These are phyloP conservation scores for Cerastis leucographa DNA, from an alignment of 2,888 invertebrate genomes.

Conservation along the genomic window DNA sequence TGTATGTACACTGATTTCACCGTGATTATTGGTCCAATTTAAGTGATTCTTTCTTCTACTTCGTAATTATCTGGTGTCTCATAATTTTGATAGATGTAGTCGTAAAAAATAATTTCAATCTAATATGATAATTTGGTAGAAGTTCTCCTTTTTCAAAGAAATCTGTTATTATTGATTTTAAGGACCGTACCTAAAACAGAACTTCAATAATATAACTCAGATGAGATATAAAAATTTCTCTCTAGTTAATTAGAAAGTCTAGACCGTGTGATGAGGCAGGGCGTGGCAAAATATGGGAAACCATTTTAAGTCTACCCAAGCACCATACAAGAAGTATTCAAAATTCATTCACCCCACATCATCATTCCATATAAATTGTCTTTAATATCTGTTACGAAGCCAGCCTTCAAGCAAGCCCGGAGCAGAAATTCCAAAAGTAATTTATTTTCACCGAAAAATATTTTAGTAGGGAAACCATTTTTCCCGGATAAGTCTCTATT, in stretches of 20 bases:
- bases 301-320: conserved; percentile 8
- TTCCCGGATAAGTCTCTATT: conserved; percentile 32
- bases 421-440: conserved; percentile 42
- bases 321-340: conserved; percentile 5
- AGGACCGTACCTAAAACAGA: not conserved
- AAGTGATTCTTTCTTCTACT: not conserved
- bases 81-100: not conserved
- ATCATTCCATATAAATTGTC: conserved; percentile 36
- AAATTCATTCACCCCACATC: conserved; percentile 36
- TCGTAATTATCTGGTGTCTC: not conserved
- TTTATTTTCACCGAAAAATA: conserved; percentile 47
- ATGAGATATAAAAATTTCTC: not conserved
- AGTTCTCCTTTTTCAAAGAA: not conserved
- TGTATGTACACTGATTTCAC: too few relatives aligned
- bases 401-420: conserved; percentile 10
- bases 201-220: not conserved
- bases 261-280: not conserved
- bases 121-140: too few relatives aligned
- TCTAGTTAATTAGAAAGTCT: not conserved
- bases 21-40: too few relatives aligned
- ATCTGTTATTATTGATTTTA: not conserved
- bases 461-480: conserved; percentile 36
- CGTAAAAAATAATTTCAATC: too few relatives aligned
- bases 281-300: not conserved
- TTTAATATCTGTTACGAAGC: conserved; percentile 45